Conservation (phyloP, 2,888 invertebrate genomes). For the Maniola hyperantus region DNA sequence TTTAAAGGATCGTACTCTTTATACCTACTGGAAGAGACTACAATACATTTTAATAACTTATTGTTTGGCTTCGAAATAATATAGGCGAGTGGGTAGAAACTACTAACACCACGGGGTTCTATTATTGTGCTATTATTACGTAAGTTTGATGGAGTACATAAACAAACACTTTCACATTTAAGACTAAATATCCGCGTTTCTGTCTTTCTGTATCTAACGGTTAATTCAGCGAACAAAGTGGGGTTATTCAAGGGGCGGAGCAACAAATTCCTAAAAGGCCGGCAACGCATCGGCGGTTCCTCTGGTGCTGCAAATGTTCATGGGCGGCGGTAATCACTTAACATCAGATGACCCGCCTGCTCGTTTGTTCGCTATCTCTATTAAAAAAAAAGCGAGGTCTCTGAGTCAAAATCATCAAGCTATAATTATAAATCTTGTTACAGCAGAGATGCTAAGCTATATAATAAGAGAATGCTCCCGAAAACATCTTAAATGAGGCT, state of each 20-base stretch:
- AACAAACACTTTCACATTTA: constrained; percentile 10
- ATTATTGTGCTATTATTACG: constrained; percentile 10
- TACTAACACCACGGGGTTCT: constrained; percentile 9
- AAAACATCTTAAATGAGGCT: constrained; percentile 15
- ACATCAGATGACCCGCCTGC: too few relatives aligned
- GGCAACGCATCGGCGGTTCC: too few relatives aligned
- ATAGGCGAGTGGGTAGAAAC: constrained; percentile 11
- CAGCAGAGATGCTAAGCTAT: not conserved
- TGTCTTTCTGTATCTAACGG: not conserved
- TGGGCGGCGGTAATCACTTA: too few relatives aligned
- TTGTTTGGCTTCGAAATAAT: not conserved
- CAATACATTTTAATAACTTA: constrained; percentile 17
- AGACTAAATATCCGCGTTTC: not conserved
- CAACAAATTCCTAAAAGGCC: too few relatives aligned
- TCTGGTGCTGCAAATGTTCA: too few relatives aligned
- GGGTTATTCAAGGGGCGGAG: too few relatives aligned
- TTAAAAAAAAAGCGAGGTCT: too few relatives aligned
- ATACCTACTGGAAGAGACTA: not conserved
- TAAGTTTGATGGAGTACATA: constrained; percentile 8
- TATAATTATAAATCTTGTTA: not conserved
- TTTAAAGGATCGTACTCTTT: not conserved
- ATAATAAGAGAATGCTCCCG: not conserved
- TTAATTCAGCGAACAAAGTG: too few relatives aligned
- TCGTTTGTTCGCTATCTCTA: too few relatives aligned
- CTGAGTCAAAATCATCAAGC: too few relatives aligned